A percentile compares a stretch with the other conserved stretches of the same genome.
Evolutionary conservation across 2,888 invertebrate genomes (phyloP).

Genomic region (Plebejus melissa): DNA sequence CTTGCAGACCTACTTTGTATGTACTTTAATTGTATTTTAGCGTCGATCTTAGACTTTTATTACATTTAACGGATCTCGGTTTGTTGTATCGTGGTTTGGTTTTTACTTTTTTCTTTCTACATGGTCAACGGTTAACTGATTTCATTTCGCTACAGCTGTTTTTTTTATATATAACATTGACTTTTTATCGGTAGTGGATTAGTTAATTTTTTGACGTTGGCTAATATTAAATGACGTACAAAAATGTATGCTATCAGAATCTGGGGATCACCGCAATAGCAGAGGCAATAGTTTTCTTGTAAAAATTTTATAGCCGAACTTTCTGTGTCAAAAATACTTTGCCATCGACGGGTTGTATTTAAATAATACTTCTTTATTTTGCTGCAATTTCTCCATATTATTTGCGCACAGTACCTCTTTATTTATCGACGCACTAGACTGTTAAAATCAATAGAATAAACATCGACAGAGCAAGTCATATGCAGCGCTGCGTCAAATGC

Average conservation of each 20-base stretch:
- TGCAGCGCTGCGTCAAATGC: neutral
- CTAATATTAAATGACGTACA: too few relatives aligned
- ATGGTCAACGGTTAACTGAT: neutral
- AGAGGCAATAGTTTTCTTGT: too few relatives aligned
- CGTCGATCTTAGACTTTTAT: neutral
- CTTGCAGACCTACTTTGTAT: neutral
- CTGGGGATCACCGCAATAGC: too few relatives aligned
- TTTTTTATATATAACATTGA: too few relatives aligned
- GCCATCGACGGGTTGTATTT: too few relatives aligned
- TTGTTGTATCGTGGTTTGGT: neutral
- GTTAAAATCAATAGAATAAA: slow-evolving; percentile 10
- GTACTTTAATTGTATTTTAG: slow-evolving; percentile 13
- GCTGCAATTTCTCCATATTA: neutral
- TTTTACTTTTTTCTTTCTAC: neutral
- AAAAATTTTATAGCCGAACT: too few relatives aligned
- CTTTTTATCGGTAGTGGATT: too few relatives aligned
- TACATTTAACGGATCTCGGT: neutral
- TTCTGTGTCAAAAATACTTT: too few relatives aligned
- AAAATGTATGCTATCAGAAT: too few relatives aligned
- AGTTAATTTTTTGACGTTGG: too few relatives aligned
- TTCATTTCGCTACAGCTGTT: too few relatives aligned
- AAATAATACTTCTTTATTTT: too few relatives aligned
- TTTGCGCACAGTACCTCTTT: neutral
- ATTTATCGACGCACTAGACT: neutral
- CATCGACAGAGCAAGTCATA: neutral